These are phyloP conservation scores for Drosophila nebulosa DNA, from an alignment of 1,140 invertebrate genomes.

Conservation along the genomic window DNA sequence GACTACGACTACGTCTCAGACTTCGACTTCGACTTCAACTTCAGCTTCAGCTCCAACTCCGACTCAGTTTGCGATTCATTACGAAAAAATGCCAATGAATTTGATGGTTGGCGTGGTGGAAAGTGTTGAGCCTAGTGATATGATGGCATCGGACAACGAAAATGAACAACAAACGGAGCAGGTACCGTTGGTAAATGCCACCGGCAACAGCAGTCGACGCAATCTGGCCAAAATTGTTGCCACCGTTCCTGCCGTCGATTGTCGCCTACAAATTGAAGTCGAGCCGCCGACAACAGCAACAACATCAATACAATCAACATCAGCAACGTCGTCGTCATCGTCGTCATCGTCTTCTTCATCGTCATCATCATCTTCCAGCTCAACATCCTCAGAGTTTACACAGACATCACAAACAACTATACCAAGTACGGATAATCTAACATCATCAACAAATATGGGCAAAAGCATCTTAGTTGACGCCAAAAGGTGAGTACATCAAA, in stretches of 20 bases:
- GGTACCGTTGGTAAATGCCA: conserved; percentile 64
- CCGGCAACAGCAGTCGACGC: conserved; percentile 33
- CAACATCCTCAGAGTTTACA: conserved; percentile 67
- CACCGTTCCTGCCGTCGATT: conserved; percentile 45
- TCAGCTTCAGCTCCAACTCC: not conserved
- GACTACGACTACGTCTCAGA: not conserved
- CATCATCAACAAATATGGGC: conserved; percentile 63
- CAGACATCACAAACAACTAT: conserved; percentile 72
- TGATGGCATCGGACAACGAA: conserved; percentile 55
- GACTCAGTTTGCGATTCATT: conserved; percentile 35
- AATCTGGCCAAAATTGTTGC: conserved; percentile 70
- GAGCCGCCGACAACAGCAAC: conserved; percentile 27
- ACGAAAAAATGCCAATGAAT: conserved; percentile 75
- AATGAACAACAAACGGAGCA: conserved; percentile 58
- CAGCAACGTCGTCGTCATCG: conserved; percentile 7
- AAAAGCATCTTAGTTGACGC: conserved; percentile 73
- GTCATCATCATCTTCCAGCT: conserved; percentile 42
- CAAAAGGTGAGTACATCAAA: conserved; percentile 61
- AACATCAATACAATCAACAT: conserved; percentile 18
- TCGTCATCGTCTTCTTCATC: conserved; percentile 38
- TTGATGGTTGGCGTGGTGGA: conserved; percentile 52
- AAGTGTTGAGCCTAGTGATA: conserved; percentile 54
- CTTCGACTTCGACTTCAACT: conserved; percentile 1
- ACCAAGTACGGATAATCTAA: conserved; percentile 75
- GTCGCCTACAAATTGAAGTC: conserved; percentile 70